phyloP scores from a whole-genome alignment of 1,140 invertebrate species.

The Maconellicoccus hirsutus region DNA sequence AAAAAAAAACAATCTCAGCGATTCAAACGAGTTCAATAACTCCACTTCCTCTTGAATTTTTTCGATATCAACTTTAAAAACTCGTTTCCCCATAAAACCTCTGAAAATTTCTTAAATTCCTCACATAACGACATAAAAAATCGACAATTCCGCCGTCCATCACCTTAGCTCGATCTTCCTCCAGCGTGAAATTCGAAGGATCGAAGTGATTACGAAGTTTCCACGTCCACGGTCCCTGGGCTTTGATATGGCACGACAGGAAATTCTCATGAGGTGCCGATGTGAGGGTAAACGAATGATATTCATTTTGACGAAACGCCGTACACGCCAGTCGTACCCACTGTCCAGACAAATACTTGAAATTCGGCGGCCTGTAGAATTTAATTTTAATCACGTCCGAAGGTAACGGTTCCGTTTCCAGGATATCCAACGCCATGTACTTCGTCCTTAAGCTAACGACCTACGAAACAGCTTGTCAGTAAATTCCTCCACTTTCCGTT shows the following conservation, averaged over 20 bases:
- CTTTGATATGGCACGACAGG: constrained; percentile 94
- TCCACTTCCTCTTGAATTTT: too few species aligned
- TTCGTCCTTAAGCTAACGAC: constrained; percentile 81
- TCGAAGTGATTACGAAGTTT: constrained; percentile 95
- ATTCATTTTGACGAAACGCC: constrained; percentile 81
- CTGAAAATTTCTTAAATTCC: background rate
- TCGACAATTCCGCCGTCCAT: too few species aligned
- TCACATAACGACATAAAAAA: constrained; percentile 31
- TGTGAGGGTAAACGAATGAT: constrained; percentile 95
- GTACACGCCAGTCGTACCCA: constrained; percentile 88
- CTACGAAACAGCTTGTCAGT: constrained; percentile 35
- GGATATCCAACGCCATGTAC: constrained; percentile 86
- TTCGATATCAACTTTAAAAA: too few species aligned
- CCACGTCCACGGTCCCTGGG: constrained; percentile 98
- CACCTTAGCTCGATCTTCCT: constrained; percentile 67
- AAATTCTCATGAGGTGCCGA: constrained; percentile 97
- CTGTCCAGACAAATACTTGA: constrained; percentile 86
- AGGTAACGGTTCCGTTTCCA: constrained; percentile 89
- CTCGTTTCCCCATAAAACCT: too few species aligned
- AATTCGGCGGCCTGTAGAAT: constrained; percentile 86
- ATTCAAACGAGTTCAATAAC: too few species aligned
- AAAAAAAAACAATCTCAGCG: too few species aligned
- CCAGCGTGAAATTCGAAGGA: constrained; percentile 82
- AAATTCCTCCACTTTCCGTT: too few species aligned
- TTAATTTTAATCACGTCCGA: constrained; percentile 90